Conservation (phyloP, 2,888 invertebrate species). For the Alentia gelatinosa region DNA sequence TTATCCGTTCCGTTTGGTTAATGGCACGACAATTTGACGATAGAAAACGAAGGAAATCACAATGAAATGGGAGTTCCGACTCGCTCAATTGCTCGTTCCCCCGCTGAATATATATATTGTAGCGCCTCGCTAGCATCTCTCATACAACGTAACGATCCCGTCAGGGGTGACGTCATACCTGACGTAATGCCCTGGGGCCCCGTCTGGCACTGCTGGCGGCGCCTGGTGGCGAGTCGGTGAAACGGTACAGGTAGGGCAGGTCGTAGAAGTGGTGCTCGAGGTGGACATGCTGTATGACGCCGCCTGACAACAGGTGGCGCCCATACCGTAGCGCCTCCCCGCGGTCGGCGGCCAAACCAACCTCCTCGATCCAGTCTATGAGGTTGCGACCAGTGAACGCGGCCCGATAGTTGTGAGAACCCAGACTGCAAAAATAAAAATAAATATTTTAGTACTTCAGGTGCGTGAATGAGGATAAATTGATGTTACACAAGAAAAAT, state of each 20-base stretch:
- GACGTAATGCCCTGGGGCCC: neutral
- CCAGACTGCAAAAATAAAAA: conserved; percentile 87
- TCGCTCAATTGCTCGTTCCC: too few relatives aligned
- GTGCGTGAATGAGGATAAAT: too few relatives aligned
- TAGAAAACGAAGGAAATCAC: too few relatives aligned
- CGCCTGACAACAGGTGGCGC: conserved; percentile 90
- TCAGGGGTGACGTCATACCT: too few relatives aligned
- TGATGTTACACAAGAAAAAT: too few relatives aligned
- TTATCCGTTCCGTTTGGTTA: too few relatives aligned
- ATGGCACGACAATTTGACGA: too few relatives aligned
- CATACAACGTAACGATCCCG: too few relatives aligned
- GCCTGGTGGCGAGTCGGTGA: conserved; percentile 77
- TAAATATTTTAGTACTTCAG: too few relatives aligned
- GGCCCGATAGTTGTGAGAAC: conserved; percentile 88
- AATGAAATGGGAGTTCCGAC: too few relatives aligned
- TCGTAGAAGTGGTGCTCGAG: conserved; percentile 93
- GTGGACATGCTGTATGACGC: conserved; percentile 91
- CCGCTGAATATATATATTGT: too few relatives aligned
- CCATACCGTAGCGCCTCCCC: conserved; percentile 91
- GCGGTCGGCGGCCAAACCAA: conserved; percentile 89
- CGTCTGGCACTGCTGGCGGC: neutral
- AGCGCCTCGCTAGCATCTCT: too few relatives aligned
- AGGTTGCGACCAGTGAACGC: conserved; percentile 92
- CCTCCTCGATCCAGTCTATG: conserved; percentile 91
- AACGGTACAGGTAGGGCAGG: conserved; percentile 87